Conservation (phyloP, 2,113 vertebrate species). For the Edolisoma coerulescens region DNA sequence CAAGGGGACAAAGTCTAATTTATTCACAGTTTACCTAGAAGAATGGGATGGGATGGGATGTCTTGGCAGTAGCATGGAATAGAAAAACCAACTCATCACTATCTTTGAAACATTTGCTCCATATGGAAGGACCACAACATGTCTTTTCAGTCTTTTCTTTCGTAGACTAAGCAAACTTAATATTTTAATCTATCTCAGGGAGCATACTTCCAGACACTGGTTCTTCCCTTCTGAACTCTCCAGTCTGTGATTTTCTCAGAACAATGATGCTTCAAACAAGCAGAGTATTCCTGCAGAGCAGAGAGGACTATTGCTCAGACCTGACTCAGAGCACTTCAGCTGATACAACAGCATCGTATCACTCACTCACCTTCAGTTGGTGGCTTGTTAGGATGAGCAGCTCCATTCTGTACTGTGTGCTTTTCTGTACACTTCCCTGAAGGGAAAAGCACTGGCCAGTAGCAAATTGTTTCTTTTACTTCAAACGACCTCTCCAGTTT, state of each 20-base stretch:
- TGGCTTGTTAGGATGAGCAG: background rate
- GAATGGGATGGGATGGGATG: background rate
- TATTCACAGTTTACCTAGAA: background rate
- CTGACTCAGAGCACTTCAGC: background rate
- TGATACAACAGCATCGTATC: fast-evolving
- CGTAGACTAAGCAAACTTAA: background rate
- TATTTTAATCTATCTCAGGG: background rate
- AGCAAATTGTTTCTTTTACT: background rate
- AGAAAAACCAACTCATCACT: background rate
- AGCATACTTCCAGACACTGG: background rate
- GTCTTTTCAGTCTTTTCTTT: background rate
- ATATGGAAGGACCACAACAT: background rate
- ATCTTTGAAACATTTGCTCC: background rate
- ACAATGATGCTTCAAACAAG: background rate
- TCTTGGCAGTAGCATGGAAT: background rate
- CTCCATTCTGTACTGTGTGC: background rate
- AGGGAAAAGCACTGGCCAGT: background rate
- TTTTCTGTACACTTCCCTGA: background rate
- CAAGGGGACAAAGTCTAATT: background rate
- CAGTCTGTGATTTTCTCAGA: background rate
- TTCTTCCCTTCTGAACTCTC: background rate
- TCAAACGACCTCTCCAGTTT: background rate
- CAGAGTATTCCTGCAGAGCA: background rate
- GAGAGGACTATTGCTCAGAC: background rate
- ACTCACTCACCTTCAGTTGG: fast-evolving